Conservation (phyloP, 2,888 invertebrate genomes). For the Acanthosepion lycidas region DNA sequence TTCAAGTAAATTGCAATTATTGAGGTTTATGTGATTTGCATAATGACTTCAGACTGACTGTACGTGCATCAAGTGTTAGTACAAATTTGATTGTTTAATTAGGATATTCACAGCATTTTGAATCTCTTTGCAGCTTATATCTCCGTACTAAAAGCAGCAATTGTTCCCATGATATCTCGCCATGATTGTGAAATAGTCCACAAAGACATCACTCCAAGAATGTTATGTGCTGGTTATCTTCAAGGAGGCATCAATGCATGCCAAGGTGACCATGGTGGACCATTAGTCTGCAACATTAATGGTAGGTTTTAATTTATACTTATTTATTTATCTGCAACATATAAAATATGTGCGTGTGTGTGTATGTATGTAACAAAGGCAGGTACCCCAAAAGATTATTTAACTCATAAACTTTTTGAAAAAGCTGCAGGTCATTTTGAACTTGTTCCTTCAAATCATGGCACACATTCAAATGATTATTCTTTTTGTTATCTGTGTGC, state of each 20-base stretch:
- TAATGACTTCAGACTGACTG: too few species aligned
- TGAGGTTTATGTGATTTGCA: too few species aligned
- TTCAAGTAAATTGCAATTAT: too few species aligned
- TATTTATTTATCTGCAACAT: neutral
- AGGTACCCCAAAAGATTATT: too few species aligned
- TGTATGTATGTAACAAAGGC: neutral
- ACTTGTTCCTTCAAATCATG: too few species aligned
- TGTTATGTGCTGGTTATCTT: slow-evolving; percentile 87
- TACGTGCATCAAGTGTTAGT: too few species aligned
- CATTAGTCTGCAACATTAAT: slow-evolving; percentile 81
- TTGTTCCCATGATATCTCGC: slow-evolving; percentile 81
- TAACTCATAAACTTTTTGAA: too few species aligned
- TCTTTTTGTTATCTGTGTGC: too few species aligned
- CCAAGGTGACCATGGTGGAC: slow-evolving; percentile 89
- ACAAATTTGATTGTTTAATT: slow-evolving; percentile 80
- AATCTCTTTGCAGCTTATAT: slow-evolving; percentile 76
- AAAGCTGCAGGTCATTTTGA: too few species aligned
- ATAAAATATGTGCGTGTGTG: neutral
- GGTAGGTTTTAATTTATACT: slow-evolving; percentile 70
- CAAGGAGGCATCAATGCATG: slow-evolving; percentile 86
- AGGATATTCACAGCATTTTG: slow-evolving; percentile 78
- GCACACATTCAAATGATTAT: too few species aligned
- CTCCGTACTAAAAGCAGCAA: slow-evolving; percentile 80
- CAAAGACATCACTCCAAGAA: slow-evolving; percentile 81
- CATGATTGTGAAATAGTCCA: slow-evolving; percentile 82